Conservation (phyloP, 2,797 vertebrate genomes). For the Pteropus rufus region DNA sequence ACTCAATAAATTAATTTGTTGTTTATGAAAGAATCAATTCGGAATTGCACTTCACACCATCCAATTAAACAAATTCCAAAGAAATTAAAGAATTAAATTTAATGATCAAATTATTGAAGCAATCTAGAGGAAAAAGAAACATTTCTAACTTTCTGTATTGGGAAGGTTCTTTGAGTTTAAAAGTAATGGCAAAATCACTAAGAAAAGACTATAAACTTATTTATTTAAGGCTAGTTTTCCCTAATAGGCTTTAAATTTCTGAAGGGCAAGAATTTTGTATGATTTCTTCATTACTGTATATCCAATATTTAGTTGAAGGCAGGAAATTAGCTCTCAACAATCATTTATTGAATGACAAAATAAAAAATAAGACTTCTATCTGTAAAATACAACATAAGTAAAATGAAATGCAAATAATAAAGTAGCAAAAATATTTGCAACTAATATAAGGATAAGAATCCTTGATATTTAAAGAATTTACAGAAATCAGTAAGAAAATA, state of each 20-base stretch:
- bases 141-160: neutral
- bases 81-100: conserved; percentile 7
- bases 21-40: conserved; percentile 18
- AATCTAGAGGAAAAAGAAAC: neutral
- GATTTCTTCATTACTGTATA: neutral
- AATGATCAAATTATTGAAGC: neutral
- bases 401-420: conserved; percentile 2
- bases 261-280: neutral
- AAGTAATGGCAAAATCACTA: neutral
- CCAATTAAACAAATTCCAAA: neutral
- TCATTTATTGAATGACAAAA: neutral
- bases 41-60: neutral
- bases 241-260: neutral
- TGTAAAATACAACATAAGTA: conserved; percentile 3
- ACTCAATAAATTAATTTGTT: neutral
- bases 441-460: neutral
- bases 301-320: neutral
- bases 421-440: neutral
- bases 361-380: neutral
- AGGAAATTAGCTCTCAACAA: conserved; percentile 18
- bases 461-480: conserved; percentile 13
- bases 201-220: neutral
- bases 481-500: conserved; percentile 19
- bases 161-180: neutral
- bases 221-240: neutral